Conservation (phyloP, 2,888 invertebrate genomes). For the Netelia melanura region DNA sequence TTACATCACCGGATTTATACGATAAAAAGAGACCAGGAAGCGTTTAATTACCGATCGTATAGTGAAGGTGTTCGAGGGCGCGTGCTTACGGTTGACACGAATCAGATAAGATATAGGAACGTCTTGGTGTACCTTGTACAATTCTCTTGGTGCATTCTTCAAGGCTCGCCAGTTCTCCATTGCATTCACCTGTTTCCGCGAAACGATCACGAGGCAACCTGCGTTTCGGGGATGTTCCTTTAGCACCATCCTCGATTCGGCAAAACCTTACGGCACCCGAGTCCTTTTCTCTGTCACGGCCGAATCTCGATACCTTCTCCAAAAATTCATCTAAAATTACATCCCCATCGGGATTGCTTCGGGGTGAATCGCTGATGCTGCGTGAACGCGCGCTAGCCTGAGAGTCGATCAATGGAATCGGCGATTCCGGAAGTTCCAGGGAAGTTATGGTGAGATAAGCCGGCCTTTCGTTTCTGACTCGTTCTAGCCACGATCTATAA, state of each 20-base stretch:
- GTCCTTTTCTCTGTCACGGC: constrained; percentile 68
- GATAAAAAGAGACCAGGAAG: too few relatives aligned
- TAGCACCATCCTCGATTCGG: constrained; percentile 48
- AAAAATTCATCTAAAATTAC: constrained; percentile 76
- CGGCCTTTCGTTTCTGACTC: constrained; percentile 77
- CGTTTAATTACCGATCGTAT: background rate
- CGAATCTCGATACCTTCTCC: constrained; percentile 74
- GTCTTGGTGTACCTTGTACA: constrained; percentile 73
- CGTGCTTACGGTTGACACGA: background rate
- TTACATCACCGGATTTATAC: too few relatives aligned
- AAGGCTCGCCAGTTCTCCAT: constrained; percentile 73
- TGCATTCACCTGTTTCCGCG: constrained; percentile 72
- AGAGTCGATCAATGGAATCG: constrained; percentile 81
- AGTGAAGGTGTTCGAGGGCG: background rate
- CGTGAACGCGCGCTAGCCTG: constrained; percentile 76
- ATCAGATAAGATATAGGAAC: background rate
- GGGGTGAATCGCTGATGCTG: constrained; percentile 64
- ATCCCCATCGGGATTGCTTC: constrained; percentile 71
- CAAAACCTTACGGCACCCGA: constrained; percentile 24
- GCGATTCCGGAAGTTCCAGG: constrained; percentile 80
- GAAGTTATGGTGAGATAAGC: constrained; percentile 81
- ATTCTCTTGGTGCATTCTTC: constrained; percentile 78
- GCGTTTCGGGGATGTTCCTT: constrained; percentile 40
- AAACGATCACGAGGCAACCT: constrained; percentile 59
- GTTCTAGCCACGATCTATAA: constrained; percentile 80